Conservation (phyloP, 2,888 invertebrate genomes). For the Ligdia adustata region DNA sequence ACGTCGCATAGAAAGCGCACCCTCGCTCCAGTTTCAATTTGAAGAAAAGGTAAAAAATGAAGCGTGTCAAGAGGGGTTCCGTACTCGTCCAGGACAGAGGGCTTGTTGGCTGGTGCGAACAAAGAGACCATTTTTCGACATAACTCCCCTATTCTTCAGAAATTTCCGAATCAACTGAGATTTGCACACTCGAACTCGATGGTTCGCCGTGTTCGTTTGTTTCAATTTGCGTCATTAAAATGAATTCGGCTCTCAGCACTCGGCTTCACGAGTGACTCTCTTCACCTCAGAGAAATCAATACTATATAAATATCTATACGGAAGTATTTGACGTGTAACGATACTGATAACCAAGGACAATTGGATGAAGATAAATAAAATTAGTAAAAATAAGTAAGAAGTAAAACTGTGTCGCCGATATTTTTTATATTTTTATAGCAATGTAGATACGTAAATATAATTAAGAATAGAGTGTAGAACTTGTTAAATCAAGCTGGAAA, state of each 20-base stretch:
- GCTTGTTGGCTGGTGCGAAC: constrained; percentile 74
- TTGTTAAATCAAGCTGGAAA: too few species aligned
- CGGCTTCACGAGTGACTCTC: constrained; percentile 15
- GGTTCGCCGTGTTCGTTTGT: constrained; percentile 49
- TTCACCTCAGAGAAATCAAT: constrained; percentile 9
- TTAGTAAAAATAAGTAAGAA: too few species aligned
- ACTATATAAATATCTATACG: too few species aligned
- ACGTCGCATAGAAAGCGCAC: constrained; percentile 51
- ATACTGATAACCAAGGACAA: too few species aligned
- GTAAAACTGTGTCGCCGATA: too few species aligned
- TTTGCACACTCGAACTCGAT: constrained; percentile 57
- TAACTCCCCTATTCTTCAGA: constrained; percentile 56
- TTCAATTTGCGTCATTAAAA: constrained; percentile 41
- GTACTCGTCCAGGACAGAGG: constrained; percentile 62
- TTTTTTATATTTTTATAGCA: too few species aligned
- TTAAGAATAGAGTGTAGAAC: too few species aligned
- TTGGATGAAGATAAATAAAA: too few species aligned
- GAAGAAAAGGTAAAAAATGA: constrained; percentile 76
- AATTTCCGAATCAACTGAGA: constrained; percentile 64
- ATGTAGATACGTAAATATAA: too few species aligned
- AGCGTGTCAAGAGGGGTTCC: constrained; percentile 78
- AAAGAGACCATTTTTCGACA: constrained; percentile 69
- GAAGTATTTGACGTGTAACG: too few species aligned
- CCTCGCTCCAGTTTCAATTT: constrained; percentile 72
- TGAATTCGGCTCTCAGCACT: constrained; percentile 16